Base-by-base conservation (phyloP, 2,113 vertebrate species). In the Lagopus leucura region DNA sequence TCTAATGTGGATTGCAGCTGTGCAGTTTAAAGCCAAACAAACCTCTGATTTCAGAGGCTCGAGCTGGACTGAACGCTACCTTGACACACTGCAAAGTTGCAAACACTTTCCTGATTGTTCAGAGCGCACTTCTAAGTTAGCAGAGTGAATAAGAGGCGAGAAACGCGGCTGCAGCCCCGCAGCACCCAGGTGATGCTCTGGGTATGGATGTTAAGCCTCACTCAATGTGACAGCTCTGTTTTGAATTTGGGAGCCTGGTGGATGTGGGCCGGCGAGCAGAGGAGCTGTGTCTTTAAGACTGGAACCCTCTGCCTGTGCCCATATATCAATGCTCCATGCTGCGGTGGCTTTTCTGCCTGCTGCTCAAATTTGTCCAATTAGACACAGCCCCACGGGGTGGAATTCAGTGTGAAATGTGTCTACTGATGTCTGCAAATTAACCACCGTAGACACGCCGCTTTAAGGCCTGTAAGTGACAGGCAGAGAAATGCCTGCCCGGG, bases 331-430 rank as follows among this genome's bases (percentile, higher is more conserved):
- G 95, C 93, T 98, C 97, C 80, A 95, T 92, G 97, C 98, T 94
- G 98, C 77, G 97, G 80, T 87, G 97, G 82, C 98, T 98, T 97
- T 96, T 97, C 97, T 97, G 98, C 99, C 98, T 97, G 98, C 98
- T 99, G 98, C 98, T 99, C 98, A 98, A 99, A 99, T 99, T 99
- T 99, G 99, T 99, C 98, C 99, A 98, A 99, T 99, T 99, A 99
- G 99, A 98, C 97, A 99, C 97, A 97, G 98, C 97, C 98, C 98
- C 97, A 97, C 96, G 28, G 98, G 98, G 98, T 97, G 97, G 97
- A 98, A 99, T 98, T 96, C 97, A 98, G 98, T 98, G 98, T 98
- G 98, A 99, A 99, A 98, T 98, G 97, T 86, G 97, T 94, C 98
- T 97, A 95, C 98, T 98, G 98, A 98, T 98, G 98, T 97, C 97